Conservation (phyloP, 2,888 invertebrate genomes). For the Cepaea hortensis region DNA sequence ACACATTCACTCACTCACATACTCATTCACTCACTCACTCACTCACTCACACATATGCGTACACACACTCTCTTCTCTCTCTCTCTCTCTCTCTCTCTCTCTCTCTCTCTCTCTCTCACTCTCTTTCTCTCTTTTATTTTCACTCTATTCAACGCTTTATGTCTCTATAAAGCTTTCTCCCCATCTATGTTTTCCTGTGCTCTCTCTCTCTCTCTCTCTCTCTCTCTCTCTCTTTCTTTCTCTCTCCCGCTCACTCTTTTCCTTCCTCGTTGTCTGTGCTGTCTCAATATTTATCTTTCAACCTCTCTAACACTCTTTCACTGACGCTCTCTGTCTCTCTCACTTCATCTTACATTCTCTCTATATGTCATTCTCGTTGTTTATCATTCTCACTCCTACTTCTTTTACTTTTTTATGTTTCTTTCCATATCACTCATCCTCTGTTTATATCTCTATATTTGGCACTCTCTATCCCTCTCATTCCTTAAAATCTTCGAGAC, state of each 20-base stretch:
- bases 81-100: too few species aligned
- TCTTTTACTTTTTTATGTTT: neutral
- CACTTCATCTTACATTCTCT: neutral
- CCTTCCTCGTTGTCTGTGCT: neutral
- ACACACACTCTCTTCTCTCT: too few species aligned
- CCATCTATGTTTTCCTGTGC: neutral
- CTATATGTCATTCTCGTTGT: neutral
- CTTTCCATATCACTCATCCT: neutral
- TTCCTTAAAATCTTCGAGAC: too few species aligned
- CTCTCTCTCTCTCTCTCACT: too few species aligned
- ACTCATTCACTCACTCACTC: neutral
- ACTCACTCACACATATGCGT: neutral
- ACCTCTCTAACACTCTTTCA: neutral
- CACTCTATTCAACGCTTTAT: too few species aligned
- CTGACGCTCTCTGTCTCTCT: conserved; percentile 13
- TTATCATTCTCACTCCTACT: neutral
- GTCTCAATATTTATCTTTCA: neutral
- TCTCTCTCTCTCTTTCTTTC: neutral
- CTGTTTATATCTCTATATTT: neutral
- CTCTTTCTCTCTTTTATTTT: too few species aligned
- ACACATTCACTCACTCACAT: neutral
- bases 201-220: neutral
- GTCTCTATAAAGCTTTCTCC: too few species aligned
- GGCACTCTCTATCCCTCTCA: too few species aligned
- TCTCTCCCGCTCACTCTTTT: neutral